These are phyloP conservation scores for Eupithecia pulchellata DNA, from an alignment of 2,888 invertebrate genomes.

Conservation along the genomic window DNA sequence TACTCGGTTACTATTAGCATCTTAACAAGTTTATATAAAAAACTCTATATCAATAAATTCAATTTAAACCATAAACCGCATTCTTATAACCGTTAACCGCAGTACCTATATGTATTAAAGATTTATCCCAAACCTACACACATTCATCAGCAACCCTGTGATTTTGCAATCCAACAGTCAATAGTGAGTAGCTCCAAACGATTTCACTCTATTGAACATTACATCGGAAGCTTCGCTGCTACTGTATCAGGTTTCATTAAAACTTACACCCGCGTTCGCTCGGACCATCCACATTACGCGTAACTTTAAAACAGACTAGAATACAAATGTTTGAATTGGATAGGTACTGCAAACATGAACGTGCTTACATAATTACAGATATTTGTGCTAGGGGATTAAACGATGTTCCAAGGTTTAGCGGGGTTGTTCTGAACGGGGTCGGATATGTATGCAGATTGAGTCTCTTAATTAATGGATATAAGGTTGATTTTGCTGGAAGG, in stretches of 20 bases:
- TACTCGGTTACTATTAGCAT: background rate
- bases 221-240: conserved; percentile 28
- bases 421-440: background rate
- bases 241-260: conserved; percentile 53
- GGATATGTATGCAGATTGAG: background rate
- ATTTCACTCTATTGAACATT: conserved; percentile 55
- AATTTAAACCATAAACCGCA: background rate
- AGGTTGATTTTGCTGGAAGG: background rate
- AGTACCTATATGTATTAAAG: too few species aligned
- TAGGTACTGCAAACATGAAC: conserved; percentile 12
- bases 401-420: background rate
- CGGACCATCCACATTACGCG: conserved; percentile 61
- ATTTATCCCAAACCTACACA: background rate
- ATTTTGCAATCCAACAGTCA: conserved; percentile 10
- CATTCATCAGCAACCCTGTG: background rate
- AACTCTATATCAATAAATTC: too few species aligned
- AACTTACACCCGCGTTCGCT: conserved; percentile 48
- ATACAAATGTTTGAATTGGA: conserved; percentile 46
- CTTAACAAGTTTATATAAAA: background rate
- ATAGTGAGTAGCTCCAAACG: conserved; percentile 45
- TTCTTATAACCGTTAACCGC: too few species aligned
- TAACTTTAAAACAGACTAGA: conserved; percentile 63
- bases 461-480: background rate
- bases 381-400: conserved; percentile 4
- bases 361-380: conserved; percentile 10